phyloP scores from a whole-genome alignment of 2,888 invertebrate species.

The Chrysina gloriosa region DNA sequence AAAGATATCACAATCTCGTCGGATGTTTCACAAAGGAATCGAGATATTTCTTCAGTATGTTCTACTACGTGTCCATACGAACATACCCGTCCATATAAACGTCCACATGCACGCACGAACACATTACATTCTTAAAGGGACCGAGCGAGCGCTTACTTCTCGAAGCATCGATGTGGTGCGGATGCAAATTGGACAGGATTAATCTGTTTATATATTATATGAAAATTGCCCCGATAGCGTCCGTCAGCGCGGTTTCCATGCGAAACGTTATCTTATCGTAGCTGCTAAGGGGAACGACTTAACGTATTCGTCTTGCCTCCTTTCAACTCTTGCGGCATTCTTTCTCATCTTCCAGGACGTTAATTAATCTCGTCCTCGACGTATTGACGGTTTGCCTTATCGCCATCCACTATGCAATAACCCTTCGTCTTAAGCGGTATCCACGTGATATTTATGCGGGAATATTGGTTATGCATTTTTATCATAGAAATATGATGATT shows the following conservation, averaged over 20 bases:
- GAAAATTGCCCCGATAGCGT: conserved; percentile 7
- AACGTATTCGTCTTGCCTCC: conserved; percentile 4
- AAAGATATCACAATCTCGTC: no score
- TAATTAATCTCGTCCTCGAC: conserved; percentile 2
- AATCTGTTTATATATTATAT: conserved; percentile 28
- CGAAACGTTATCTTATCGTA: conserved; percentile 16
- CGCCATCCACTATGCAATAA: no score
- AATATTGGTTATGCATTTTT: no score
- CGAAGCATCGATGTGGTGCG: conserved; percentile 1
- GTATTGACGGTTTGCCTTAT: conserved; percentile 21
- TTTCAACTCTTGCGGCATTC: conserved; percentile 11
- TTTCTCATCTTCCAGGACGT: not conserved
- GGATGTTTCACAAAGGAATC: no score
- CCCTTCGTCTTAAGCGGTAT: no score
- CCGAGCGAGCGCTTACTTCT: not conserved
- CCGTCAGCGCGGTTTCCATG: not conserved
- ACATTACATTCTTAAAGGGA: no score
- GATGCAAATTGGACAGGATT: conserved; percentile 27
- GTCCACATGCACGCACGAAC: no score
- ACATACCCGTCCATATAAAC: no score
- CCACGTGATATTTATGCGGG: no score
- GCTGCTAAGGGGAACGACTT: conserved; percentile 9
- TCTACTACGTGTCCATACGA: no score
- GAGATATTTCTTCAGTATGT: no score
- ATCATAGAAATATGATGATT: no score